phyloP scores from a whole-genome alignment of 23 tunicate genomes.

The Trididemnum miniatum region DNA sequence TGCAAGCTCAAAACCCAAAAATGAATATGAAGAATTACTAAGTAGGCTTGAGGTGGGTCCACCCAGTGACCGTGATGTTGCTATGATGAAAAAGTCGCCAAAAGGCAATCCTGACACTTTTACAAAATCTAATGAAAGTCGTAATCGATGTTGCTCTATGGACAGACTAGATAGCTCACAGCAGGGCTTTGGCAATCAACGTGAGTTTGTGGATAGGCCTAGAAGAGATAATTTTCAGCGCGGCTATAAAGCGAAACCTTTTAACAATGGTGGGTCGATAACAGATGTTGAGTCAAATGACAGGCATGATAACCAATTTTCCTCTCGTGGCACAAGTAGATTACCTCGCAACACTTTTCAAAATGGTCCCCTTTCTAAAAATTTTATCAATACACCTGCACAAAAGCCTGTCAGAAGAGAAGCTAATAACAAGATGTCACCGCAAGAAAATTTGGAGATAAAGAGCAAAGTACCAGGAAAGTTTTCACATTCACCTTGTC shows the following conservation, averaged over 20 bases:
- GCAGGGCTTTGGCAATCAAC: no score
- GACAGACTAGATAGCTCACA: no score
- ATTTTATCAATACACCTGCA: not conserved
- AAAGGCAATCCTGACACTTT: not conserved
- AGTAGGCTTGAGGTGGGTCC: conserved; percentile 34
- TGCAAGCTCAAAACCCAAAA: not conserved
- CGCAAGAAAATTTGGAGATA: not conserved
- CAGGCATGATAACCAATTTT: no score
- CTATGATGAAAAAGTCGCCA: not conserved
- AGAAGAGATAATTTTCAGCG: no score
- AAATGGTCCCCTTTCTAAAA: not conserved
- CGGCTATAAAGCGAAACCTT: no score
- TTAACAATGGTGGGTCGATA: no score
- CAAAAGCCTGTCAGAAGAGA: not conserved
- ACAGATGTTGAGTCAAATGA: no score
- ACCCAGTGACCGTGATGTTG: conserved; percentile 11
- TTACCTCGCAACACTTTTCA: not conserved
- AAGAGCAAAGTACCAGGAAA: not conserved
- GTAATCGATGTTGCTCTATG: no score
- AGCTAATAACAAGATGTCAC: not conserved
- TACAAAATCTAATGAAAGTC: not conserved
- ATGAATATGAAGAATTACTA: not conserved
- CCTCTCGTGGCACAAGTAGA: not conserved
- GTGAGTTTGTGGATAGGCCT: no score
- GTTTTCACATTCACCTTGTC: not conserved